Base-by-base conservation (phyloP, 1,140 invertebrate species). In the Mizuhopecten yessoensis region DNA sequence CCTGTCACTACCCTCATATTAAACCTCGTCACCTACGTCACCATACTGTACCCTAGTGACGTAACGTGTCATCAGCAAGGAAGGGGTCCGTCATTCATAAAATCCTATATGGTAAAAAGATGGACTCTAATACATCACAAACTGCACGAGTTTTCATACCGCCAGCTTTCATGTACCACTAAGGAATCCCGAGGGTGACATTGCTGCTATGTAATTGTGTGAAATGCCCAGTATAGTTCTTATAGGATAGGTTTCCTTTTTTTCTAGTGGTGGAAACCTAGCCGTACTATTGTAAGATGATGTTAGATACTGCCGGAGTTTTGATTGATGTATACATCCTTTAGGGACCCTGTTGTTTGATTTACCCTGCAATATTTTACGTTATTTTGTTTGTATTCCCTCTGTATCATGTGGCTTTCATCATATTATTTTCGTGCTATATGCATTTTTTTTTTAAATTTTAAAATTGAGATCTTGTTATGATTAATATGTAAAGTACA, bases 301-400 rank as follows among this genome's bases (percentile, higher is more conserved):
- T 29, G n/a, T 11, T 17, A 75, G 57, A 75, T 75, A 17, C 9
- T 29, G 57, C 9, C 5, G n/a, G 11, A n/a, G n/a, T 45, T 29
- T 75, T 75, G 57, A 75, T 75, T 29, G 57, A 75, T 75, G n/a
- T 29, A 5, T 75, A 9, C 29, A 17, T 29, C 23, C 57, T 11
- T 5, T 5, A 29, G 57, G 57, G 57, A 75, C 57, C 1, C 0
- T 29, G 57, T 23, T 75, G 57, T 75, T n/a, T 75, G 57, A 75
- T 75, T 75, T 75, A 75, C 23, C 1, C 23, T 75, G 17, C 23
- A 75, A n/a, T 17, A n/a, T 23, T 45, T 7, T 75, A 5, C 5
- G 57, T 75, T 75, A n/a, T 75, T n/a, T n/a, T 75, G 57, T 75
- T 29, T 29, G 57, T 75, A n/a, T n/a, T n/a, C n/a, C n/a, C n/a